Percentiles rank a stretch among this genome's conserved stretches.
phyloP scores from a whole-genome alignment of 2,888 invertebrate species.

The Leptogaster cylindrica region DNA sequence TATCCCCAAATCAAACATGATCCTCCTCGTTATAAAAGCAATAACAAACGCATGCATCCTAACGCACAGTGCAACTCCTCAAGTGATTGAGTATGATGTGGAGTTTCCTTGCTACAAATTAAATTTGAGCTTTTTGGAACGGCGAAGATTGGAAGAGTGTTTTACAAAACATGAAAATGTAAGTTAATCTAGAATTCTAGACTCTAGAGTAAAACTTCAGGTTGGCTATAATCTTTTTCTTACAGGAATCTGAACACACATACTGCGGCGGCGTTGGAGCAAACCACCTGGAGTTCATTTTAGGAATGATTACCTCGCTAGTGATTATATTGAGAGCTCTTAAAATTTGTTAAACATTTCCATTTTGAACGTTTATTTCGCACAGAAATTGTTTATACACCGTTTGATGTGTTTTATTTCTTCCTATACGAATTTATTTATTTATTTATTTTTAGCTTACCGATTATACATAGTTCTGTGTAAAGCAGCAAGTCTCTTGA shows the following conservation, averaged over 20 bases:
- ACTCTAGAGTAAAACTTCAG: not conserved
- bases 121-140: conserved; percentile 70
- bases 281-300: conserved; percentile 24
- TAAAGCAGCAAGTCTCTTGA: too few species aligned
- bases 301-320: too few species aligned
- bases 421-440: too few species aligned
- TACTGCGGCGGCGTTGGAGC: conserved; percentile 59
- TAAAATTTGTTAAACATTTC: too few species aligned
- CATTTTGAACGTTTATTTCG: too few species aligned
- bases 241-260: conserved; percentile 57
- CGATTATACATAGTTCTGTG: too few species aligned
- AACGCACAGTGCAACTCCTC: conserved; percentile 64
- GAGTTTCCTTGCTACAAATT: conserved; percentile 79
- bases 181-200: conserved; percentile 50
- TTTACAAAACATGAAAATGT: conserved; percentile 78
- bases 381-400: too few species aligned
- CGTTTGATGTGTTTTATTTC: too few species aligned
- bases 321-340: too few species aligned
- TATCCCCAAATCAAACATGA: conserved; percentile 78
- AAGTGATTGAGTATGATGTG: conserved; percentile 63
- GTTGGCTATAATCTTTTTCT: conserved; percentile 1
- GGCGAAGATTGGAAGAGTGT: conserved; percentile 76
- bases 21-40: conserved; percentile 75
- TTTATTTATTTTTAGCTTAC: too few species aligned
- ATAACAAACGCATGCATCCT: conserved; percentile 62